These are phyloP conservation scores for Phalera bucephala DNA, from an alignment of 2,888 invertebrate genomes.

Conservation along the genomic window DNA sequence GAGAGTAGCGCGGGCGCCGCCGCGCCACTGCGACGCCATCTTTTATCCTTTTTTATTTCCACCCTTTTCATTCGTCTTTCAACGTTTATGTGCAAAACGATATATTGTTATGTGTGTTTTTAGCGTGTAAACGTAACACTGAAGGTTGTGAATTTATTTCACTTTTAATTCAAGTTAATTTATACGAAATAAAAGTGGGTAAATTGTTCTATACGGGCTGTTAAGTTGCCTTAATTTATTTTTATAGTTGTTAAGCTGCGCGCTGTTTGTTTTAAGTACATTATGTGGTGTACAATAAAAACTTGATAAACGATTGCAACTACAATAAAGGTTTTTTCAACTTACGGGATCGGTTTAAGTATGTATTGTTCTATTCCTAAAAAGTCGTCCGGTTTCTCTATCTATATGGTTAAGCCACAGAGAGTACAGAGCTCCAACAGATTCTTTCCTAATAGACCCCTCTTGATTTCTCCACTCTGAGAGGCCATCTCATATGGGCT, in stretches of 20 bases:
- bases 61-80: constrained; percentile 33
- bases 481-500: no score
- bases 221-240: constrained; percentile 17
- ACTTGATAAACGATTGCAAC: background rate
- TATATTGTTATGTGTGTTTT: constrained; percentile 42
- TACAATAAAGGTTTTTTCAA: no score
- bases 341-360: no score
- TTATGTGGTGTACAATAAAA: background rate
- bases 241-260: constrained; percentile 6
- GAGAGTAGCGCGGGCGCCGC: constrained; percentile 47
- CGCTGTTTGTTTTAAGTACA: constrained; percentile 1
- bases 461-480: no score
- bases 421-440: no score
- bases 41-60: constrained; percentile 43
- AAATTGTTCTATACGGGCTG: constrained; percentile 26
- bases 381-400: no score
- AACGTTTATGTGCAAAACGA: constrained; percentile 40
- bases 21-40: constrained; percentile 35
- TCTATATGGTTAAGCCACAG: no score
- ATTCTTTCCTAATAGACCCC: no score
- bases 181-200: constrained; percentile 33
- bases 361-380: no score
- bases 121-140: constrained; percentile 29
- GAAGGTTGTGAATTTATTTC: constrained; percentile 28
- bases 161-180: constrained; percentile 24